Base-by-base conservation (phyloP, 53 echinoderm and acorn worm genomes). In the Crossaster papposus region DNA sequence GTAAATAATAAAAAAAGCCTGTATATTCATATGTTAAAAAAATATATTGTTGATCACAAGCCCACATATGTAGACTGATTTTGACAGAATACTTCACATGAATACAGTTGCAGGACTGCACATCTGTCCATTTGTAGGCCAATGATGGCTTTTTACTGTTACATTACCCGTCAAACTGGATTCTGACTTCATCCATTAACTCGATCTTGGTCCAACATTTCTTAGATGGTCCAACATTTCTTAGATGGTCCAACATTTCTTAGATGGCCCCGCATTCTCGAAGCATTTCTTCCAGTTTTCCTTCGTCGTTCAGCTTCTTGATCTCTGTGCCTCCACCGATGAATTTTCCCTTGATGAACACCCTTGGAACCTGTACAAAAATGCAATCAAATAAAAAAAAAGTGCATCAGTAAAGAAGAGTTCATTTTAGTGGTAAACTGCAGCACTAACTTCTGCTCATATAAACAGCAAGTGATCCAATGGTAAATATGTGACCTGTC, bases 241-340 rank as follows among this genome's bases (percentile, higher is more conserved):
- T n/a, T n/a, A n/a, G n/a, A n/a, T 71, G 72, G 13, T 30, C n/a
- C 72, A 28, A 51, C 44, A 31, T 29, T 18, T 54, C 85, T 73
- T 73, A 85, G 30, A 94, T 94, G 24, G 94, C 94, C 34, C 89
- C 89, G 65, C 68, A 79, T 18, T 94, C 94, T 30, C 68, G 62
- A 2, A 91, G 85, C 91, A 91, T 91, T 14, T n/a, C 65, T 55
- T 77, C 81, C 64, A 96, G 90, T 15, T 91, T 79, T 8, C 96
- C 96, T 3, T 82, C 86, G 20, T 92, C 87, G 35, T 95, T 92
- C 2, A 96, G 89, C 15, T 64, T 51, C 75, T 93, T 90, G 22
- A 92, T 86, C 38, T 97, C 97, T 20, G 94, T 92, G 2, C 92
- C 93, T 35, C 97, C 97, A 11, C 97, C 97, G 37, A 97, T 92